Evolutionary conservation across 2,113 vertebrate genomes (phyloP), one percentile per base, ranked within the genome.

Genomic region (Eulemur macaco): DNA sequence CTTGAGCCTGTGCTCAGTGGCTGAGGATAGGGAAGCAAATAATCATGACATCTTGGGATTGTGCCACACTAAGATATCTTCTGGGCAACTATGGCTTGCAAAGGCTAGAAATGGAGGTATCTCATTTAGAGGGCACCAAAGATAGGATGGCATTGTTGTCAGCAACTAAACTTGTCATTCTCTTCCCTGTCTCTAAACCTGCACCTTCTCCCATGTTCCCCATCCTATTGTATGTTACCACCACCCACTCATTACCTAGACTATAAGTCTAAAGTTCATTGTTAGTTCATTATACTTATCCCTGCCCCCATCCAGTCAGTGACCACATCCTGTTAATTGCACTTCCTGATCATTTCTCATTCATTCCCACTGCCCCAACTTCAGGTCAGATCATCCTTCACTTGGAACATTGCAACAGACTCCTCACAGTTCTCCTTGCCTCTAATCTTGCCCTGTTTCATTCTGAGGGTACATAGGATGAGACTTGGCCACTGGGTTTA

Each of bases 281-380:
- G 31, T 21, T 27, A 52, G 10, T 31, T 20, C 54, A 84, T 66
- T 15, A 23, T 64, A 21, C 20, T 66, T 29, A 15, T 10, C 45
- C 21, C n/a, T 34, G 10, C 15, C 15, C 8, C 60, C 11, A 69
- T 92, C 25, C 29, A 89, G 8, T 81, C 63, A 47, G 21, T 90
- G 39, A 47, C 29, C 4, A 63, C 25, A 80, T 90, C 80, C n/a
- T 87, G 17, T 73, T 58, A 25, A 2, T 91, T 58, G 11, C 0
- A 77, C 58, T 39, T 92, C 52, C 56, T 86, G 60, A 56, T 89
- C 47, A 69, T 60, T 71, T 94, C 47, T 96, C 74, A 80, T 89
- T 77, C 64, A 71, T 80, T 77, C 29, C 10, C 50, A 34, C 18
- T 39, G 18, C 74, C 66, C 34, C 47, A 42, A 6, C 52, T 85